These are phyloP conservation scores for Echeneis naucrates DNA, from an alignment of 2,797 vertebrate genomes.

Conservation along the genomic window DNA sequence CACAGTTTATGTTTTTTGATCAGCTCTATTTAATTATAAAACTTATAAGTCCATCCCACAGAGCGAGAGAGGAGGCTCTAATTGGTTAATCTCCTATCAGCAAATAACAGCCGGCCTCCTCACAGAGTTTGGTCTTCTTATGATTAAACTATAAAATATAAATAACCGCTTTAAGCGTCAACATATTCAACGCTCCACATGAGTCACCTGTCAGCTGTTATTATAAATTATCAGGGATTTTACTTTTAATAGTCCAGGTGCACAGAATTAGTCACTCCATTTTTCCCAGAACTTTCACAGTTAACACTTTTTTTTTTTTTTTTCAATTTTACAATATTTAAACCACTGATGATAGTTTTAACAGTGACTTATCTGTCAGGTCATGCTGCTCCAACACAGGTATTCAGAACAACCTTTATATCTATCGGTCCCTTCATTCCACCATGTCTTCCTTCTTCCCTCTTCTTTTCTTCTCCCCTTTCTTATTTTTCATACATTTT, in stretches of 20 bases:
- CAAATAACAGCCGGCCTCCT: constrained; percentile 11
- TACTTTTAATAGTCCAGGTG: background rate
- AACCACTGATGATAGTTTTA: constrained; percentile 12
- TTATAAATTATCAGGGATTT: background rate
- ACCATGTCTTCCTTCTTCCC: constrained; percentile 12
- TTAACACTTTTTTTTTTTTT: too few relatives aligned
- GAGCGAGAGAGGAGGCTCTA: constrained; percentile 17
- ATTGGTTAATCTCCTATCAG: background rate
- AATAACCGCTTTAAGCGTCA: background rate
- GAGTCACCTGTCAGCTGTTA: background rate
- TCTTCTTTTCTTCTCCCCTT: constrained; percentile 4
- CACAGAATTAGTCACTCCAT: background rate
- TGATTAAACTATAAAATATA: background rate
- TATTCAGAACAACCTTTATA: constrained; percentile 24
- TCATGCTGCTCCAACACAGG: constrained; percentile 38
- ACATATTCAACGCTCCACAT: background rate
- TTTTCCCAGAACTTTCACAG: background rate
- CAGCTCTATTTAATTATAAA: constrained; percentile 6
- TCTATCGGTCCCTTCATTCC: constrained; percentile 12
- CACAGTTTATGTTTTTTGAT: background rate
- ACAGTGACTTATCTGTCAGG: constrained; percentile 46
- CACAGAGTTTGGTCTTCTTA: background rate
- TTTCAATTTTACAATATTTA: constrained; percentile 13
- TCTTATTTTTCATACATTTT: constrained; percentile 1
- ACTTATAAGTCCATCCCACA: background rate